Evolutionary conservation across 2,797 vertebrate species (phyloP).

Genomic region (Brachyrhaphis roseni): DNA sequence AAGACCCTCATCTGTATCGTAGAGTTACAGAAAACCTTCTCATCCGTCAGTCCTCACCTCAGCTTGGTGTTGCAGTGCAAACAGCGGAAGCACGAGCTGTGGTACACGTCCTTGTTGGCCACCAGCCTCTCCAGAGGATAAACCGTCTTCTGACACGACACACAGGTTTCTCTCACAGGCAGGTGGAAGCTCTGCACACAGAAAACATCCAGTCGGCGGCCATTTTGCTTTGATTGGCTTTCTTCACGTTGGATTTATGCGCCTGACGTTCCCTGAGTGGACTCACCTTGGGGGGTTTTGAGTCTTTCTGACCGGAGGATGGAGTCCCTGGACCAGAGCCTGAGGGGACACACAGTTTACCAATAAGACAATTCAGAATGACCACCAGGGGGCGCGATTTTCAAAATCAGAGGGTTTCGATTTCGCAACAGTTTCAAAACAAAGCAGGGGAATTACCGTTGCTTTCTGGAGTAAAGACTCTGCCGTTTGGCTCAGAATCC

Average conservation of each 20-base stretch:
- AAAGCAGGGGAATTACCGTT: conserved; percentile 65
- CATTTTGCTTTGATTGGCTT: background rate
- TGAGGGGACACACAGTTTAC: conserved; percentile 25
- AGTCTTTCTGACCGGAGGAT: conserved; percentile 77
- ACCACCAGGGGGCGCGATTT: conserved; percentile 58
- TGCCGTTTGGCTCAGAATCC: conserved; percentile 62
- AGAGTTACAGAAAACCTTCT: too few species aligned
- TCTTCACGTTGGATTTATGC: background rate
- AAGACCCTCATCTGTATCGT: background rate
- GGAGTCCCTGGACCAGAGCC: conserved; percentile 66
- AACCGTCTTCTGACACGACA: conserved; percentile 93
- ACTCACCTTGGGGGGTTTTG: conserved; percentile 85
- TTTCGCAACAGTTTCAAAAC: background rate
- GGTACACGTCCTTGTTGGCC: conserved; percentile 94
- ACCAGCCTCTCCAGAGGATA: conserved; percentile 96
- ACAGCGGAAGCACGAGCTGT: conserved; percentile 95
- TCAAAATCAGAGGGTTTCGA: background rate
- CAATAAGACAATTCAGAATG: background rate
- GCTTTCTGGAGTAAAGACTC: conserved; percentile 62
- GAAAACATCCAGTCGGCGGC: background rate
- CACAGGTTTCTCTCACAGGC: conserved; percentile 88
- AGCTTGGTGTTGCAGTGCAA: conserved; percentile 94
- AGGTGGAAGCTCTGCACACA: conserved; percentile 85
- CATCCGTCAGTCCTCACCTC: conserved; percentile 78
- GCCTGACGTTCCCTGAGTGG: too few species aligned